These are phyloP conservation scores for Zaprionus ornatus DNA, from an alignment of 1,140 invertebrate species.

Conservation along the genomic window DNA sequence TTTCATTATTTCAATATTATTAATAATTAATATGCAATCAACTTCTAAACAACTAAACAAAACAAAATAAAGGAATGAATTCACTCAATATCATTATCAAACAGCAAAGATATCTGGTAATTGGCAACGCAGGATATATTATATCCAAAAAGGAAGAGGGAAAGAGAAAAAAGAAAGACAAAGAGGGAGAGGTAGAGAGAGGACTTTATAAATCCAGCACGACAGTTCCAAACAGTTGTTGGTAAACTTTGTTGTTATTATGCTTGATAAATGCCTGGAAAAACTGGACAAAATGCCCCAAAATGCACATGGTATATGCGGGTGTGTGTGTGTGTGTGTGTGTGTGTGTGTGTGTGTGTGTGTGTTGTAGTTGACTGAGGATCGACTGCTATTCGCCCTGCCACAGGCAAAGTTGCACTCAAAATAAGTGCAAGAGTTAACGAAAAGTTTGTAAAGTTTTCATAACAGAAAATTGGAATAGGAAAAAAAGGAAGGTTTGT, in stretches of 20 bases:
- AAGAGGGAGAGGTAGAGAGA: background rate
- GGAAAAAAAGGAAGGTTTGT: background rate
- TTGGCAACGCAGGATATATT: background rate
- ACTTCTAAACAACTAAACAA: no score
- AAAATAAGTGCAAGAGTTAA: constrained; percentile 28
- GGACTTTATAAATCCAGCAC: constrained; percentile 6
- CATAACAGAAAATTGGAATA: constrained; percentile 26
- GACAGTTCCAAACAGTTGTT: constrained; percentile 10
- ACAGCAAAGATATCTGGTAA: background rate
- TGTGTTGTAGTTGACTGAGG: background rate
- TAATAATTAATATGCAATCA: no score
- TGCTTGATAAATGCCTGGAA: constrained; percentile 29
- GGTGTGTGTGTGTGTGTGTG: background rate
- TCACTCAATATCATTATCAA: background rate
- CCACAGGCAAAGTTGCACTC: constrained; percentile 36
- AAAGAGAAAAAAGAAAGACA: background rate
- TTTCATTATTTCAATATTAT: no score
- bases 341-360: background rate
- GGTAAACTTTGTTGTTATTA: constrained; percentile 32
- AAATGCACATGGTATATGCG: background rate
- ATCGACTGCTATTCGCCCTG: constrained; percentile 4
- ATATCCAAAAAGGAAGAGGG: background rate
- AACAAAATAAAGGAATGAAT: no score
- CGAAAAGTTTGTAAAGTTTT: constrained; percentile 35
- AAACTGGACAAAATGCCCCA: constrained; percentile 7